Base-by-base conservation (phyloP, 2,797 vertebrate genomes). In the Yasuhikotakia modesta region DNA sequence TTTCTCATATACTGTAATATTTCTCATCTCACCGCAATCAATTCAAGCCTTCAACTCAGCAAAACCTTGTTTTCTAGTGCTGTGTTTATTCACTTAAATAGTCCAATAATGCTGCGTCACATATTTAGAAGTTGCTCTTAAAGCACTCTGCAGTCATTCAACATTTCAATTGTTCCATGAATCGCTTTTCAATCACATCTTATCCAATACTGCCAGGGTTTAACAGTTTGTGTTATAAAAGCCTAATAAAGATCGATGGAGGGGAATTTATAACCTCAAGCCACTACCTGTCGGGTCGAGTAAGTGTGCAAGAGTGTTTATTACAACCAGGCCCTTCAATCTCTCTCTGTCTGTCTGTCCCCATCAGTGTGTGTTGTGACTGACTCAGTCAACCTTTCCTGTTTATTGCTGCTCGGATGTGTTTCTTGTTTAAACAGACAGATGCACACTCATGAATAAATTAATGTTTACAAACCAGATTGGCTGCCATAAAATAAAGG, bases 381-480 rank as follows among this genome's bases (percentile, higher is more conserved):
- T 63, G 46, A 79, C 70, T 74, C 71, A 74, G 64, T 79, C 78
- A 80, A 78, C 78, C 76, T 80, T 84, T 78, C 60, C 73, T 27
- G 55, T 84, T 85, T 79, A 82, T 67, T 60, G 65, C 80, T 73
- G 78, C 73, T 76, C 30, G 82, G 79, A 68, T 58, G 74, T 32
- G 58, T 21, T 71, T 67, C 67, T 35, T 32, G 72, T 61, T 80
- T 78, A 76, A 81, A 70, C 71, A 79, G 79, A 79, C 84, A 78
- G 70, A 77, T 71, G 73, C 73, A 75, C 67, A 32, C 74, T 82
- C 79, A 78, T 81, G 76, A 82, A 84, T 80, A 79, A 84, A 86
- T 84, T 80, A 84, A 86, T 86, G 82, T 86, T 86, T 82, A 86
- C 85, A 84, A 82, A 82, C 77, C 76, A 81, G 73, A 84, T 78